Evolutionary conservation across 2,888 invertebrate species (phyloP), one percentile per base, ranked within the genome.

Genomic region (Eremobia ochroleuca): DNA sequence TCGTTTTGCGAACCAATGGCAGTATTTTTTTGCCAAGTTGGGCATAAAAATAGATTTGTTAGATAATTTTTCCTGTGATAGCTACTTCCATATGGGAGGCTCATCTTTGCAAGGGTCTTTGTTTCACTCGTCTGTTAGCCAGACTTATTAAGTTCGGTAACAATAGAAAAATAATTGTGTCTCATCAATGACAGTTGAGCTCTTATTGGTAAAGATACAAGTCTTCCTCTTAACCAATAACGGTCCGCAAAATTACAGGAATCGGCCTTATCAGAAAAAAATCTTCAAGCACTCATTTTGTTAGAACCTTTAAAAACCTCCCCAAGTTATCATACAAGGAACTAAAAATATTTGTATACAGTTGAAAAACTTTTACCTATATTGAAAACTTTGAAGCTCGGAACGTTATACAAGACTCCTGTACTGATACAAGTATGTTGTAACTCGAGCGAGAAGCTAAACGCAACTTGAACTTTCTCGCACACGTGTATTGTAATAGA

Each of bases 361-460:
- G 76, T 85, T 81, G 82, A 73, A 81, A 73, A 81, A 81, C 69
- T 83, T 67, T 80, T 65, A 34, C 69, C 72, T 73, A 31, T 66
- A 85, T 62, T 70, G 76, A 76, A 83, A 85, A 81, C 61, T 83
- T 59, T 0, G 59, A 37, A 62, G 34, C 49, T 52, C 4, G 13
- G 52, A 55, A 65, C n/a, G 70, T 64, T 85, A 76, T 66, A 62
- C 66, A 55, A 85, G 85, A 55, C 55, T 55, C 61, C 28, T 31
- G 49, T 73, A 71, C 61, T 69, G 49, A 62, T 81, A 70, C 70
- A 85, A 76, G 81, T 55, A 71, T 62, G 40, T 65, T 73, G 46
- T 59, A 73, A 76, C 69, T 85, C 8, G 61, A 72, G 64, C 58
- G 34, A 52, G 67, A 70, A 80, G 72, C 71, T 69, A 69, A 68